Base-by-base conservation (phyloP, 2,113 vertebrate species). In the Eptesicus fuscus region DNA sequence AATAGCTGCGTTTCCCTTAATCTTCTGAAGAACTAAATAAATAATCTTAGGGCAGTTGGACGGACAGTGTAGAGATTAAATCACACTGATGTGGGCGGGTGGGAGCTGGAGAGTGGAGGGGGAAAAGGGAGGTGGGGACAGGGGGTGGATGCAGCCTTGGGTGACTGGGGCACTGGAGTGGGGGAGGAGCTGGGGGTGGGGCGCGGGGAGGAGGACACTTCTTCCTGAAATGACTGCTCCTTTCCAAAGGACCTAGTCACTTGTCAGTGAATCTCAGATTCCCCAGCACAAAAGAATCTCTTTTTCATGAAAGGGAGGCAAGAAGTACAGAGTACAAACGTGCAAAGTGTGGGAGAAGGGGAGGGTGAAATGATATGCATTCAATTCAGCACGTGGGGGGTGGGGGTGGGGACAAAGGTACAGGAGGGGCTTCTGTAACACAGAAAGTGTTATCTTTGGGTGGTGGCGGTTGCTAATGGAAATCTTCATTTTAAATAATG, bases 401-500 rank as follows among this genome's bases (percentile, higher is more conserved):
- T n/a, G n/a, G 73, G 65, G 42, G 20, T 7, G 44, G 32, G 79
- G 16, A 32, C 1, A 10, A 74, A 84, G 69, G 47, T 47, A 8
- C 1, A 5, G 35, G 70, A 61, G 53, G 49, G 61, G 42, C 77
- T 73, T 51, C 59, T 93, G 59, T 74, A 61, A 51, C 22, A 20
- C 3, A 77, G 40, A 53, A 82, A 90, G 96, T 73, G 63, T 61
- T 42, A 78, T 94, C 90, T 80, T 90, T 86, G 44, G 85, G 87
- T 74, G 18, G 88, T 86, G 59, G 35, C 17, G 16, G n/a, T 77
- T 80, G 83, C 70, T 96, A 96, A 96, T 67, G 85, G 94, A 94
- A 96, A 83, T 94, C 95, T 97, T 91, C 92, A 67, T 96, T 95
- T 96, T 97, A 97, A 97, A 87, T 95, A 97, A 94, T 88, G 95